These are phyloP conservation scores for Zaprionus nigranus DNA, from an alignment of 1,140 invertebrate species.

Conservation along the genomic window DNA sequence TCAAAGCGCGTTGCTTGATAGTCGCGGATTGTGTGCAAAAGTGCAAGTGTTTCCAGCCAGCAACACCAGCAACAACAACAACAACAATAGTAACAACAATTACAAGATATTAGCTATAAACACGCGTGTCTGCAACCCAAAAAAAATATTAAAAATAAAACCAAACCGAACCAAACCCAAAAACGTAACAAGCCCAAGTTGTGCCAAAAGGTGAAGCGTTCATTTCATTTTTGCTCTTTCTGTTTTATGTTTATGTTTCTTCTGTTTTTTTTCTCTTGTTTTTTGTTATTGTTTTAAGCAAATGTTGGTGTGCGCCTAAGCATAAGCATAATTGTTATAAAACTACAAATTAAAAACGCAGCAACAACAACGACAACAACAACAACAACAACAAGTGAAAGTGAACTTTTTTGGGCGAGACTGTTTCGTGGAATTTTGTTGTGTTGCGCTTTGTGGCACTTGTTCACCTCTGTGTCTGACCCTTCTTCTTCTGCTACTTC, in stretches of 20 bases:
- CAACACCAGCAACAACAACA: conserved; percentile 11
- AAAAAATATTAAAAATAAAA: not conserved
- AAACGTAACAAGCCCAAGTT: conserved; percentile 14
- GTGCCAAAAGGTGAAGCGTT: conserved; percentile 53
- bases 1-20: conserved; percentile 74
- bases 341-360: conserved; percentile 32
- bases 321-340: conserved; percentile 41
- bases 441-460: conserved; percentile 5
- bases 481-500: not conserved
- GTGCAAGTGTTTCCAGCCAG: conserved; percentile 48
- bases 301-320: conserved; percentile 27
- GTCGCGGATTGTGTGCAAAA: conserved; percentile 34
- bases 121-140: conserved; percentile 25
- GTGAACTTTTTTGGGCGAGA: conserved; percentile 45
- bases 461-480: not conserved
- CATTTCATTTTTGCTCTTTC: conserved; percentile 11
- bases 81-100: conserved; percentile 7
- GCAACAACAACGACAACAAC: conserved; percentile 6
- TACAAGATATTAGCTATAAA: conserved; percentile 31
- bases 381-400: conserved; percentile 42
- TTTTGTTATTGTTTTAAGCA: conserved; percentile 29
- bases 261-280: not conserved
- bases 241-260: conserved; percentile 18
- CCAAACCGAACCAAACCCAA: conserved; percentile 9
- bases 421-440: conserved; percentile 37